phyloP scores from a whole-genome alignment of 2,888 invertebrate species.

The Heteropelma amictum region DNA sequence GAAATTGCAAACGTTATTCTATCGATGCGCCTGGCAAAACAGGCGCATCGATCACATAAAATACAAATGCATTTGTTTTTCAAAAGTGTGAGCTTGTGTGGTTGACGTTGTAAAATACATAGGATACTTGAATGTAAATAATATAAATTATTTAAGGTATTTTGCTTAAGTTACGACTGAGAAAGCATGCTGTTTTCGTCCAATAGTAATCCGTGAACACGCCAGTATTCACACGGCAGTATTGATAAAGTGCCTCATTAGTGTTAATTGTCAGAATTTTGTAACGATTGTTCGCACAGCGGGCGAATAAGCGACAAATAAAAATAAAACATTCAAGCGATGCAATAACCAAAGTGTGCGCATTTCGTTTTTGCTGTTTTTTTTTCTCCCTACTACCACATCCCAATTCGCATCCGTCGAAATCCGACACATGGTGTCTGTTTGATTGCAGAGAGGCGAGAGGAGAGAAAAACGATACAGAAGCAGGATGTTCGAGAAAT shows the following conservation, averaged over 20 bases:
- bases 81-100: conserved; percentile 54
- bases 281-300: neutral
- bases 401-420: conserved; percentile 47
- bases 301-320: neutral
- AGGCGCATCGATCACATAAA: conserved; percentile 53
- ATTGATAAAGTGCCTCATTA: conserved; percentile 36
- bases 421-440: conserved; percentile 52
- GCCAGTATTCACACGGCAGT: conserved; percentile 33
- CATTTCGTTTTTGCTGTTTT: conserved; percentile 41
- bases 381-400: conserved; percentile 34
- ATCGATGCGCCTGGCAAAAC: conserved; percentile 69
- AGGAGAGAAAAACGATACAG: conserved; percentile 71
- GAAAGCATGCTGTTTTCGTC: conserved; percentile 61
- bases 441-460: conserved; percentile 73
- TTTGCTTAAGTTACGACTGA: conserved; percentile 38
- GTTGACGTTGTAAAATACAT: conserved; percentile 54
- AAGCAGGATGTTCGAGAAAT: conserved; percentile 76
- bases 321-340: conserved; percentile 23
- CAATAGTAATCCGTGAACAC: conserved; percentile 21
- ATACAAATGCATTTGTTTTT: conserved; percentile 37
- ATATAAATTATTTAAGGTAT: conserved; percentile 25
- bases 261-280: conserved; percentile 34
- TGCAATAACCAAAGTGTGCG: conserved; percentile 33
- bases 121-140: conserved; percentile 43
- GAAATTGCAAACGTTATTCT: conserved; percentile 73